phyloP scores from a whole-genome alignment of 1,140 invertebrate species.

The Portunus trituberculatus region DNA sequence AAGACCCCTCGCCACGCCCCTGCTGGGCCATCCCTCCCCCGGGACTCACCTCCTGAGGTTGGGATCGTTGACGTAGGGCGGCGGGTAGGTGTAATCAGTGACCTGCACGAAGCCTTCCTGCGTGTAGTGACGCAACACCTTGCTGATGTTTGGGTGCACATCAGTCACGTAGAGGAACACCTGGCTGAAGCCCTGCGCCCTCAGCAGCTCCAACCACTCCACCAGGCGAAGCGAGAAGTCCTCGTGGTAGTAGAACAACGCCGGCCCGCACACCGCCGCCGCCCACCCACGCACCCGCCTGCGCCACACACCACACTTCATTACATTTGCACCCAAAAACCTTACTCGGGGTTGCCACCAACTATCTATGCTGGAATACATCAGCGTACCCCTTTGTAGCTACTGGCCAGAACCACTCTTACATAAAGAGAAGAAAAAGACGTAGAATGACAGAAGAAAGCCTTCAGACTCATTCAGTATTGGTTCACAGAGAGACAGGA shows the following conservation, averaged over 20 bases:
- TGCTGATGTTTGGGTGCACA: slow-evolving; percentile 69
- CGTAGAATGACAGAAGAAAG: too few species aligned
- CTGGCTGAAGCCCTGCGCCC: slow-evolving; percentile 55
- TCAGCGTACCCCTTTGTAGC: too few species aligned
- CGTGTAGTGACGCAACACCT: slow-evolving; percentile 70
- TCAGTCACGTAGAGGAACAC: slow-evolving; percentile 63
- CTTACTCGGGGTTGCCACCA: too few species aligned
- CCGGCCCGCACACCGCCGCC: slow-evolving; percentile 64
- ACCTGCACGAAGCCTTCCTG: slow-evolving; percentile 66
- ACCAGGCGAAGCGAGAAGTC: slow-evolving; percentile 69
- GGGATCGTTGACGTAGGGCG: slow-evolving; percentile 68
- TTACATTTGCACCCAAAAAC: too few species aligned
- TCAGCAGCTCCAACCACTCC: slow-evolving; percentile 72
- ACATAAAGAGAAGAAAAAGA: too few species aligned
- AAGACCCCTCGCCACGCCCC: too few species aligned
- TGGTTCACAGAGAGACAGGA: too few species aligned
- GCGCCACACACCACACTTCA: neutral
- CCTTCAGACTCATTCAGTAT: too few species aligned
- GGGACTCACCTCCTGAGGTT: slow-evolving; percentile 75
- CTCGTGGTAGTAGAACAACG: slow-evolving; percentile 72
- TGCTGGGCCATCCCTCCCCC: too few species aligned
- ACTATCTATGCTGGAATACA: too few species aligned
- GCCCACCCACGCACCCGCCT: slow-evolving; percentile 33
- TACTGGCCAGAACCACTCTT: too few species aligned
- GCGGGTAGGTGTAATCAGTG: slow-evolving; percentile 64